Conservation (phyloP, 2,888 invertebrate genomes). For the Psococerastis gibbosa region DNA sequence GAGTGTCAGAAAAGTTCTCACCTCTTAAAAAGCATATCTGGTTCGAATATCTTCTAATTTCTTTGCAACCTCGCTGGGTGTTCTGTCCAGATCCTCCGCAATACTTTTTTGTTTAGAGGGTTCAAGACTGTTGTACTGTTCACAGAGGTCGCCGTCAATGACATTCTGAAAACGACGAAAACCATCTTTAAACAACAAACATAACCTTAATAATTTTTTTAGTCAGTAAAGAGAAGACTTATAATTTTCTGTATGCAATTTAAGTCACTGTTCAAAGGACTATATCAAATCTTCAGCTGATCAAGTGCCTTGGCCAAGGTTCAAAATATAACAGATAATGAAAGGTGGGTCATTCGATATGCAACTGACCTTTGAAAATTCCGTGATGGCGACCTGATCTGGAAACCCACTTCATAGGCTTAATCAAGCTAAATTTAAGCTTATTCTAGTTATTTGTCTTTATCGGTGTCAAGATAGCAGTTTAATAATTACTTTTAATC, state of each 20-base stretch:
- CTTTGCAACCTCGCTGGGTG: conserved; percentile 92
- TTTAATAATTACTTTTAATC: too few species aligned
- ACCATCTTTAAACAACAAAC: conserved; percentile 14
- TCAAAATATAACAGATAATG: too few species aligned
- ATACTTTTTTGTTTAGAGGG: conserved; percentile 86
- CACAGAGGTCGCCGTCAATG: conserved; percentile 96
- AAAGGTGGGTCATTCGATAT: too few species aligned
- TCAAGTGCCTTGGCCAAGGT: neutral
- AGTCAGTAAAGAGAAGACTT: neutral
- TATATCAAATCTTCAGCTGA: neutral
- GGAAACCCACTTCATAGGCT: too few species aligned
- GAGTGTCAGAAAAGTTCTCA: too few species aligned
- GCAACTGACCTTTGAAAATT: too few species aligned
- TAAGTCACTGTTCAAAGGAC: too few species aligned
- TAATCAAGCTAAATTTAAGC: too few species aligned
- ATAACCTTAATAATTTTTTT: conserved; percentile 1
- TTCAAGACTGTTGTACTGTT: conserved; percentile 95
- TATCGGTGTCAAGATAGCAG: too few species aligned
- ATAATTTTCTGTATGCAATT: neutral
- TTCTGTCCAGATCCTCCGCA: conserved; percentile 83
- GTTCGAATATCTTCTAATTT: conserved; percentile 98
- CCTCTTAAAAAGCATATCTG: conserved; percentile 84
- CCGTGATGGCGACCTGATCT: too few species aligned
- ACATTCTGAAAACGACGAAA: conserved; percentile 74
- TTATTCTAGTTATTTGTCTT: too few species aligned